Conservation (phyloP, 2,888 invertebrate species). For the Cerastoderma edule region DNA sequence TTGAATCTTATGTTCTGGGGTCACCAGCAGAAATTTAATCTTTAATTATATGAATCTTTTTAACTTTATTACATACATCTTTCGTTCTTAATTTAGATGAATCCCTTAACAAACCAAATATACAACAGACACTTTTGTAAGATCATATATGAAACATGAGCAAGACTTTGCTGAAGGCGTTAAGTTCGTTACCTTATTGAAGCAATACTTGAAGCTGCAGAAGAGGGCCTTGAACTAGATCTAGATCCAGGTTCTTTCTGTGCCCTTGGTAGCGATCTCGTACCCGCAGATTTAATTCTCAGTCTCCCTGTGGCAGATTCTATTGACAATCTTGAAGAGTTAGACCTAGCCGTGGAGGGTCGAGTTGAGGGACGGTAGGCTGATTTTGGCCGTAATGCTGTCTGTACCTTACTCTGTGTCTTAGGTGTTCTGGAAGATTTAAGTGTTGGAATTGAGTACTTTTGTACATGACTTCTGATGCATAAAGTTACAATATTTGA, state of each 20-base stretch:
- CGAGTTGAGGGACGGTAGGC: constrained; percentile 26
- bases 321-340: constrained; percentile 60
- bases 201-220: constrained; percentile 59
- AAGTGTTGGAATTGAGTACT: too few relatives aligned
- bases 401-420: constrained; percentile 15
- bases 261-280: constrained; percentile 23
- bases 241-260: constrained; percentile 14
- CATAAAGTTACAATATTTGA: too few relatives aligned
- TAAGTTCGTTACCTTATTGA: constrained; percentile 40
- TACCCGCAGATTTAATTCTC: constrained; percentile 48
- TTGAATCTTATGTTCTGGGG: too few relatives aligned
- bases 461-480: too few relatives aligned
- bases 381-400: constrained; percentile 6
- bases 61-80: too few relatives aligned
- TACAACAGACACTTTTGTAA: too few relatives aligned
- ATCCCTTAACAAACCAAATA: too few relatives aligned
- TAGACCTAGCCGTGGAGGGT: constrained; percentile 57
- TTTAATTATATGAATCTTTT: too few relatives aligned
- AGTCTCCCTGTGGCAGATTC: constrained; percentile 62
- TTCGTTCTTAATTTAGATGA: too few relatives aligned
- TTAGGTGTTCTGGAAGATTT: constrained; percentile 18
- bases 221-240: constrained; percentile 56
- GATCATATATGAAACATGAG: too few relatives aligned
- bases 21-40: too few relatives aligned
- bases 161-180: too few relatives aligned